Evolutionary conservation across 2,888 invertebrate species (phyloP), one percentile per base, ranked within the genome.

Genomic region (Agonopterix heracliana): DNA sequence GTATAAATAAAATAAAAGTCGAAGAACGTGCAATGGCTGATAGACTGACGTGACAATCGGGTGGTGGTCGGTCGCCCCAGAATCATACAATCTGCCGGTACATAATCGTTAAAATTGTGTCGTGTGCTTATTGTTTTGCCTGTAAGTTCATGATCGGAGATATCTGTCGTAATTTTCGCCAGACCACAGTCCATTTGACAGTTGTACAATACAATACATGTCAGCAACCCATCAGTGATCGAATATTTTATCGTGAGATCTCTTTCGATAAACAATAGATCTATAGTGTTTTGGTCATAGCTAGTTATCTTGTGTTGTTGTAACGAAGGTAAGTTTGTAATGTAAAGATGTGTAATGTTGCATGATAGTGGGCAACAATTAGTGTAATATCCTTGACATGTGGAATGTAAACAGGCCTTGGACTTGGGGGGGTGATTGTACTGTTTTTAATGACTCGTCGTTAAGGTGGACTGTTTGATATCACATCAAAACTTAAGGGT

Each of bases 1-100:
- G 71, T 71, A 68, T 73, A 74, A 74, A 76, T 75, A 74, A 74
- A 74, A 76, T 75, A 74, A 73, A 76, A 71, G 70, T 57, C 60
- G 51, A 55, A 63, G 60, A 57, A 64, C 69, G 73, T 76, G 71
- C 68, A 70, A 68, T 67, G 73, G 61, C 64, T 67, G 71, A 61
- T 64, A 66, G 64, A 59, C 62, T 67, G 57, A 63, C 64, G 65
- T 63, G 57, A 59, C 64, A 58, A 65, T 57, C 59, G 58, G 55
- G 55, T 52, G 54, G 52, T 57, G 61, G 61, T 56, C 63, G 57
- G 57, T 63, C 65, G 66, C 64, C 52, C 61, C 38, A n/a, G 66
- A 26, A 26, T 56, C 61, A 73, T 34, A 49, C 49, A 49, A 42
- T 46, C 38, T 44, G 71, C 87, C 87, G 87, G 87, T 70, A 74